Conservation (phyloP, 2,797 vertebrate species). For the Clarias platycephalus region DNA sequence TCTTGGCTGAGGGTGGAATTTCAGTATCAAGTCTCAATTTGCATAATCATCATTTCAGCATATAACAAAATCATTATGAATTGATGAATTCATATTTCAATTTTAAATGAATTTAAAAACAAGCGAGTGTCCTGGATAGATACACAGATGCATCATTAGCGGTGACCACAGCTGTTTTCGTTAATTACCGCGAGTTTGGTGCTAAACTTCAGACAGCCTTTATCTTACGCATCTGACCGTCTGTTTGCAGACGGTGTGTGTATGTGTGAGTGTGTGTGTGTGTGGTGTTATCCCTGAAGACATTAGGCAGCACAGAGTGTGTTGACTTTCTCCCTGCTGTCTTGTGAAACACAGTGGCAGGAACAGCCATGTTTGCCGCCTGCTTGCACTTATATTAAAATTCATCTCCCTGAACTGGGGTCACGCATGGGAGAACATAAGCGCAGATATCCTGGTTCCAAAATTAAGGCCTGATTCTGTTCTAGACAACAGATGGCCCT, state of each 20-base stretch:
- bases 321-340: slow-evolving; percentile 23
- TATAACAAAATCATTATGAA: background rate
- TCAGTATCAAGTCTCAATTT: background rate
- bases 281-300: slow-evolving; percentile 36
- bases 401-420: slow-evolving; percentile 53
- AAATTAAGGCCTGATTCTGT: slow-evolving; percentile 55
- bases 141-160: slow-evolving; percentile 73
- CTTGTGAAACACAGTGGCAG: slow-evolving; percentile 35
- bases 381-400: slow-evolving; percentile 59
- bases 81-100: too few relatives aligned
- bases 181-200: slow-evolving; percentile 66
- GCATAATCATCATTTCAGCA: background rate
- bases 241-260: slow-evolving; percentile 50
- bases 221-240: slow-evolving; percentile 54
- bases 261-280: slow-evolving; percentile 7
- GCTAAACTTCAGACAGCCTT: slow-evolving; percentile 61
- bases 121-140: slow-evolving; percentile 54
- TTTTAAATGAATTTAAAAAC: background rate
- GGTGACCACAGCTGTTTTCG: slow-evolving; percentile 71
- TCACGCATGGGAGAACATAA: slow-evolving; percentile 61
- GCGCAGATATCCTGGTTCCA: slow-evolving; percentile 56
- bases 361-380: slow-evolving; percentile 47
- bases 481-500: slow-evolving; percentile 64
- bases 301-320: slow-evolving; percentile 24
- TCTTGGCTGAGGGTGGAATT: background rate